A percentile compares a stretch with the other conserved stretches of the same genome.
Evolutionary conservation across 2,888 invertebrate genomes (phyloP).

Genomic region (Drosophila niveifrons): DNA sequence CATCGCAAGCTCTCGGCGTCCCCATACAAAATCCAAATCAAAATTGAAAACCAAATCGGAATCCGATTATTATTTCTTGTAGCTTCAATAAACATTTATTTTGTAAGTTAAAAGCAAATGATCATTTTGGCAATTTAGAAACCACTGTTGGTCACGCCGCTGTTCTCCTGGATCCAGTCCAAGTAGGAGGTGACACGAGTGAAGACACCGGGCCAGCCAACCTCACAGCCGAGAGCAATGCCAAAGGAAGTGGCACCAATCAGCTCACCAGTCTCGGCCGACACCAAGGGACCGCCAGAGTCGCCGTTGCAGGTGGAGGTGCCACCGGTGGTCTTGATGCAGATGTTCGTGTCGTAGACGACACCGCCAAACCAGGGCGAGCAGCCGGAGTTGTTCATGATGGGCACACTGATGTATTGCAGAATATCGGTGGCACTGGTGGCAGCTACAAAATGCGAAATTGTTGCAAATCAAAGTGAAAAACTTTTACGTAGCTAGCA

Average conservation of each 20-base stretch:
- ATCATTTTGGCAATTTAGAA: constrained; percentile 19
- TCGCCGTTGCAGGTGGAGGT: constrained; percentile 83
- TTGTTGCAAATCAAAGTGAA: background rate
- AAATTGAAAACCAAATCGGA: constrained; percentile 58
- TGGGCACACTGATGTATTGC: constrained; percentile 64
- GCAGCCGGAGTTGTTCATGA: constrained; percentile 72
- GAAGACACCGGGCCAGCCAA: constrained; percentile 82
- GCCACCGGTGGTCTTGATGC: constrained; percentile 76
- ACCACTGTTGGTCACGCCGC: constrained; percentile 62
- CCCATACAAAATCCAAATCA: constrained; percentile 58
- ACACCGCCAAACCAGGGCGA: constrained; percentile 61
- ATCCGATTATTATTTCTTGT: constrained; percentile 68
- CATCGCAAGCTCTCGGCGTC: constrained; percentile 35
- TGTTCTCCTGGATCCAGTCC: constrained; percentile 79
- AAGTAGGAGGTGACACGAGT: constrained; percentile 81
- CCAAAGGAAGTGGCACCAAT: constrained; percentile 84
- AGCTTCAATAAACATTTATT: constrained; percentile 65
- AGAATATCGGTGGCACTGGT: constrained; percentile 63
- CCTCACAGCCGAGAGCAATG: constrained; percentile 80
- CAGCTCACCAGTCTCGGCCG: constrained; percentile 61
- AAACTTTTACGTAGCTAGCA: too few relatives aligned
- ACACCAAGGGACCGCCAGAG: constrained; percentile 83
- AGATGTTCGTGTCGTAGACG: constrained; percentile 63
- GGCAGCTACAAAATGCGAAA: constrained; percentile 38
- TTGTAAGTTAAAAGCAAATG: constrained; percentile 40